Conservation (phyloP, 2,113 vertebrate species). For the Phasianus colchicus region DNA sequence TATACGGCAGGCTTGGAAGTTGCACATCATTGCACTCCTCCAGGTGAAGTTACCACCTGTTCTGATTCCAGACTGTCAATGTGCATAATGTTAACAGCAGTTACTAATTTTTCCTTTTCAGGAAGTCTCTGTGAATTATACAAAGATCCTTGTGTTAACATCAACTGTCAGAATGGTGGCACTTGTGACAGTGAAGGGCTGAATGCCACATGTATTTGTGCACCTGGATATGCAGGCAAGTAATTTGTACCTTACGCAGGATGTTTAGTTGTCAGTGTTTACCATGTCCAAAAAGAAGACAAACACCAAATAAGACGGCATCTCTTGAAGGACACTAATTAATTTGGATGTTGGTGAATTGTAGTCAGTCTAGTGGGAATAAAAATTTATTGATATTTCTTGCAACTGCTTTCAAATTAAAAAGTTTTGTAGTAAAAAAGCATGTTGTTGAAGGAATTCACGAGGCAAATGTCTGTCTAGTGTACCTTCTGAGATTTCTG, state of each 20-base stretch:
- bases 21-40: neutral
- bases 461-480: neutral
- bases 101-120: conserved; percentile 60
- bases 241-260: neutral
- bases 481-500: neutral
- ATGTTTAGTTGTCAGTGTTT: neutral
- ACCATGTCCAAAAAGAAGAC: neutral
- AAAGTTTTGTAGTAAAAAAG: neutral
- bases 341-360: neutral
- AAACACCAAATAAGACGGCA: neutral
- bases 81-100: neutral
- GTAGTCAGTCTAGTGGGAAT: neutral
- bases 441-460: neutral
- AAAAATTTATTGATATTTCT: neutral
- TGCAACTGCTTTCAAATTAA: conserved; percentile 28
- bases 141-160: conserved; percentile 91
- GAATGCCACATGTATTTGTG: conserved; percentile 89
- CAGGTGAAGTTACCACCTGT: neutral
- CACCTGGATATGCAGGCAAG: conserved; percentile 88
- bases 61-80: neutral
- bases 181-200: conserved; percentile 88
- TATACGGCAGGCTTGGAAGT: neutral
- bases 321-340: conserved; percentile 30
- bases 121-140: conserved; percentile 93
- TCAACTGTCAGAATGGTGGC: conserved; percentile 92